These are phyloP conservation scores for Myiothlypis chrysogaster DNA, from an alignment of 2,797 vertebrate genomes.

Conservation along the genomic window DNA sequence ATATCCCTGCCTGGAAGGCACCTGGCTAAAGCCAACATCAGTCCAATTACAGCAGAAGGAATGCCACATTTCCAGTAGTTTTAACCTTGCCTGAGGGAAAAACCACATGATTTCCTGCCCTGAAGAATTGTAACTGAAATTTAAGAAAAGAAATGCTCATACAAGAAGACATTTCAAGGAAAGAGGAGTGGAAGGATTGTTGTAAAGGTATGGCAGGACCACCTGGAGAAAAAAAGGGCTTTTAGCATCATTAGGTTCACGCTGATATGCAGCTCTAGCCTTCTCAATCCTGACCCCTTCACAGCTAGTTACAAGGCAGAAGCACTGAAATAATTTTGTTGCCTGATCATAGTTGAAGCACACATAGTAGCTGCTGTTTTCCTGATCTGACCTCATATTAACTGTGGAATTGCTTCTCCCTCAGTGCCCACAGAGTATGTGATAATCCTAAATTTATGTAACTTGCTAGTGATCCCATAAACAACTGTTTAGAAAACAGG, in stretches of 20 bases:
- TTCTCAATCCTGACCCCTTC: neutral
- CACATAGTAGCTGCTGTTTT: neutral
- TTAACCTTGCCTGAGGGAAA: neutral
- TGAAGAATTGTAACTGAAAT: neutral
- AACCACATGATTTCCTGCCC: neutral
- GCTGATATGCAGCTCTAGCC: neutral
- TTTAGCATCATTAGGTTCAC: neutral
- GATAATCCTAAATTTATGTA: neutral
- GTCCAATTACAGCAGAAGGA: neutral
- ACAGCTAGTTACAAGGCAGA: neutral
- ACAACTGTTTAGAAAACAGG: neutral
- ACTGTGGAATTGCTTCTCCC: neutral
- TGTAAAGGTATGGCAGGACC: neutral
- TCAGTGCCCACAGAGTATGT: neutral
- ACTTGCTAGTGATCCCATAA: neutral
- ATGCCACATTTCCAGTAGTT: fast-evolving
- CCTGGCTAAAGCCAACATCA: neutral
- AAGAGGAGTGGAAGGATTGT: neutral
- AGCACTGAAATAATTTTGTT: neutral
- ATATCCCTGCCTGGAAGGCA: neutral
- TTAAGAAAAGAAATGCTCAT: neutral
- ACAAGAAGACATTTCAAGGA: neutral
- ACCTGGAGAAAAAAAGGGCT: neutral
- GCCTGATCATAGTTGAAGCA: neutral
- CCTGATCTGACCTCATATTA: neutral